These are phyloP conservation scores for Eulemur rufifrons DNA, from an alignment of 2,113 vertebrate genomes.

Conservation along the genomic window DNA sequence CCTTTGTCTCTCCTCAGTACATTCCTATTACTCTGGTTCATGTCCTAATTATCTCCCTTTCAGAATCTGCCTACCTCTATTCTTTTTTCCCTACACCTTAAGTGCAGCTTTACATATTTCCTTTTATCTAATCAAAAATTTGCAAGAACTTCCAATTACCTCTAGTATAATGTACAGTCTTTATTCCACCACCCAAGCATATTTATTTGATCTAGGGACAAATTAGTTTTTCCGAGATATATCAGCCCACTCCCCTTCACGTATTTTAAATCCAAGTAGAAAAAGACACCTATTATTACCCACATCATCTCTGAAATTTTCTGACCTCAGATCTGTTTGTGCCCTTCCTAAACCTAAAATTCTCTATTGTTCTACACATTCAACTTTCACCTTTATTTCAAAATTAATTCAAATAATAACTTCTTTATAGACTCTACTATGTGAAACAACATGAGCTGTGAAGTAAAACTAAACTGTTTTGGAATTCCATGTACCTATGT, in stretches of 20 bases:
- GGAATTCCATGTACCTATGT: not conserved
- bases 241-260: not conserved
- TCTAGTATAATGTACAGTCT: not conserved
- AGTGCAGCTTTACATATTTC: not conserved
- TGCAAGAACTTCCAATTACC: not conserved
- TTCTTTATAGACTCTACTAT: not conserved
- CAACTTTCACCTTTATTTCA: not conserved
- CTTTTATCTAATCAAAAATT: not conserved
- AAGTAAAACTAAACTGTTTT: not conserved
- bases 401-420: not conserved
- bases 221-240: not conserved
- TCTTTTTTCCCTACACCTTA: not conserved
- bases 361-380: not conserved
- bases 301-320: not conserved
- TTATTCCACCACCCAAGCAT: not conserved
- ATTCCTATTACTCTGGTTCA: not conserved
- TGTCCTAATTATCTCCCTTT: not conserved
- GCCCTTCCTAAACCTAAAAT: not conserved
- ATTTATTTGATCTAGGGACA: not conserved
- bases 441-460: not conserved
- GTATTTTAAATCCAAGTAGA: not conserved
- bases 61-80: not conserved
- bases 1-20: accelerated
- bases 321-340: not conserved
- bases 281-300: not conserved